A percentile compares a stretch with the other conserved stretches of the same genome.
phyloP scores from a whole-genome alignment of 2,113 vertebrate genomes.

The Apteryx mantelli region DNA sequence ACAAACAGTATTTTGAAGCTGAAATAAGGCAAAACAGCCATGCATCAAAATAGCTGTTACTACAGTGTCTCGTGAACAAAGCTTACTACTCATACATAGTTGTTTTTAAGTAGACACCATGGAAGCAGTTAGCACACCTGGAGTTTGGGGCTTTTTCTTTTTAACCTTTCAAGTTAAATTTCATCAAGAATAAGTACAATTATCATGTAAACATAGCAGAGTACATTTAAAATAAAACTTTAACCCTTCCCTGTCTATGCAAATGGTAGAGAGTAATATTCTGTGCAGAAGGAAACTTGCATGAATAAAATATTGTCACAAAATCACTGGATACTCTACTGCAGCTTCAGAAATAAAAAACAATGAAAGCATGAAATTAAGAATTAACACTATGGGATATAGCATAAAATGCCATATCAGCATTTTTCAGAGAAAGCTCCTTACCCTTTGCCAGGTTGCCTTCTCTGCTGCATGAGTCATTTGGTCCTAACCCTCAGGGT shows the following conservation, averaged over 20 bases:
- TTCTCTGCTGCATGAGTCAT: neutral
- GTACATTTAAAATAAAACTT: slow-evolving; percentile 5
- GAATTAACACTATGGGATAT: neutral
- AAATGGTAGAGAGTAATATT: slow-evolving; percentile 2
- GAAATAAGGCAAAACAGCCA: neutral
- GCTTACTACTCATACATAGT: neutral
- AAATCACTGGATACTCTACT: neutral
- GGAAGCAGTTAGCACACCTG: neutral
- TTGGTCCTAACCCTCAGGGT: neutral
- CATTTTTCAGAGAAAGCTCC: neutral
- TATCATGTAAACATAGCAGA: neutral
- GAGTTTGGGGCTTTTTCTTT: neutral
- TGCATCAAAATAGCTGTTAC: neutral
- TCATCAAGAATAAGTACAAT: neutral
- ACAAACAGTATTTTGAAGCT: neutral
- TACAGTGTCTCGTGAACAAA: neutral
- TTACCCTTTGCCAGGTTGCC: neutral
- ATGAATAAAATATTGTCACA: slow-evolving; percentile 46
- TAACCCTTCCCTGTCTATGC: neutral
- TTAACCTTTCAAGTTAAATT: neutral
- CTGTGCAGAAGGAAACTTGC: neutral
- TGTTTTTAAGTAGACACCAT: neutral
- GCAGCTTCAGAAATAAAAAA: neutral
- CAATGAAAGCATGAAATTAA: neutral
- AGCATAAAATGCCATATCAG: neutral